These are phyloP conservation scores for Crenichthys baileyi DNA, from an alignment of 2,797 vertebrate species.

Conservation along the genomic window DNA sequence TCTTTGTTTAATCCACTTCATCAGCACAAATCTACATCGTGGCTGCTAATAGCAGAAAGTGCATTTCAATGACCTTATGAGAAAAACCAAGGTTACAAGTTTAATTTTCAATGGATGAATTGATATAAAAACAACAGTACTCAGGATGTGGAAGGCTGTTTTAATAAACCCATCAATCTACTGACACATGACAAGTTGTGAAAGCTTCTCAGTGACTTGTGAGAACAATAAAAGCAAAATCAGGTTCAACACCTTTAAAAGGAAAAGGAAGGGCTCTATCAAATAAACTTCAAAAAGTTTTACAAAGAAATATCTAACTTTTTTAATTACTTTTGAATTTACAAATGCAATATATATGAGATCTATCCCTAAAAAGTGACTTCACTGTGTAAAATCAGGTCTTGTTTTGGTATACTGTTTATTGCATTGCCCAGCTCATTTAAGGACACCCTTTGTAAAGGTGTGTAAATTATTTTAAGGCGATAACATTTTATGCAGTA, in stretches of 20 bases:
- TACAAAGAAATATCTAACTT: not conserved
- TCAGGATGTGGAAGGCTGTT: constrained; percentile 19
- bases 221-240: constrained; percentile 8
- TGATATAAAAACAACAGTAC: not conserved
- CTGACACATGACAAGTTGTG: constrained; percentile 5
- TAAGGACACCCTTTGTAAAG: not conserved
- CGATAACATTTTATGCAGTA: not conserved
- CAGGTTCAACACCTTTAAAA: not conserved
- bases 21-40: constrained; percentile 5
- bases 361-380: not conserved
- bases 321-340: not conserved
- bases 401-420: not conserved
- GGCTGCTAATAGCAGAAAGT: constrained; percentile 4
- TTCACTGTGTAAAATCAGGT: not conserved
- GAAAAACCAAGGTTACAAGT: constrained; percentile 19
- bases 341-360: not conserved
- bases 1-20: constrained; percentile 22
- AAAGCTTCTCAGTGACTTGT: constrained; percentile 12
- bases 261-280: not conserved
- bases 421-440: not conserved
- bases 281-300: not conserved
- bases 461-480: not conserved
- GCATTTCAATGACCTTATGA: not conserved
- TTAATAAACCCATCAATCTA: constrained; percentile 24
- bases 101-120: not conserved